Evolutionary conservation across 2,113 vertebrate genomes (phyloP).

Genomic region (Passer domesticus): DNA sequence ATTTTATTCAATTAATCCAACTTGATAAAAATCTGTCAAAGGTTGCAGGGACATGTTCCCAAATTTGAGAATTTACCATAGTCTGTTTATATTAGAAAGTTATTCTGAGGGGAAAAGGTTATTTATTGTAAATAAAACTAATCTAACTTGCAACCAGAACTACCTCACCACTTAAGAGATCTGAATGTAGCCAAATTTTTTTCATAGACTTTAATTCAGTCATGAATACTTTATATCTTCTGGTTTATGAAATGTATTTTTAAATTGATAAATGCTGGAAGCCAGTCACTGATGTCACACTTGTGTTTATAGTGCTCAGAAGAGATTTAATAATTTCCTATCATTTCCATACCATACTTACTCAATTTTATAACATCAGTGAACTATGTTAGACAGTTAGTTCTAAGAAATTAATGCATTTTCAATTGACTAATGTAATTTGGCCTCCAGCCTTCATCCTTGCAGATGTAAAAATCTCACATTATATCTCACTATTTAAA

Average conservation of each 20-base stretch:
- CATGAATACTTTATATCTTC: neutral
- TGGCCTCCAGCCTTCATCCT: neutral
- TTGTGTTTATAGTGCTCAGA: neutral
- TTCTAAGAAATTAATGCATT: constrained; percentile 2
- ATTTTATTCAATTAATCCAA: neutral
- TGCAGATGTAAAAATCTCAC: neutral
- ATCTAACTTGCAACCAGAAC: neutral
- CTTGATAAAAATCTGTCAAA: neutral
- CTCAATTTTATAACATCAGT: neutral
- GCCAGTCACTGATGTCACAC: neutral
- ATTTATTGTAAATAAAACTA: neutral
- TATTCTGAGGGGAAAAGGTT: neutral
- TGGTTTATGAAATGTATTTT: constrained; percentile 7
- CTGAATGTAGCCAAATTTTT: neutral
- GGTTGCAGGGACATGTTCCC: neutral
- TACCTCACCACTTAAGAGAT: neutral
- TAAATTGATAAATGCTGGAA: neutral
- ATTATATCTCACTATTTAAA: neutral
- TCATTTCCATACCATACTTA: neutral
- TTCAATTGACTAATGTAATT: neutral
- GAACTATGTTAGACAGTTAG: neutral
- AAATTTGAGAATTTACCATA: neutral
- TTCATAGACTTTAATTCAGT: neutral
- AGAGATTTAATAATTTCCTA: neutral
- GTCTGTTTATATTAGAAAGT: neutral